A percentile compares a stretch with the other conserved stretches of the same genome.
These are phyloP conservation scores for Sanderia malayensis DNA, from an alignment of 30 jellyfish, hydroid and myxozoan species.

Conservation along the genomic window DNA sequence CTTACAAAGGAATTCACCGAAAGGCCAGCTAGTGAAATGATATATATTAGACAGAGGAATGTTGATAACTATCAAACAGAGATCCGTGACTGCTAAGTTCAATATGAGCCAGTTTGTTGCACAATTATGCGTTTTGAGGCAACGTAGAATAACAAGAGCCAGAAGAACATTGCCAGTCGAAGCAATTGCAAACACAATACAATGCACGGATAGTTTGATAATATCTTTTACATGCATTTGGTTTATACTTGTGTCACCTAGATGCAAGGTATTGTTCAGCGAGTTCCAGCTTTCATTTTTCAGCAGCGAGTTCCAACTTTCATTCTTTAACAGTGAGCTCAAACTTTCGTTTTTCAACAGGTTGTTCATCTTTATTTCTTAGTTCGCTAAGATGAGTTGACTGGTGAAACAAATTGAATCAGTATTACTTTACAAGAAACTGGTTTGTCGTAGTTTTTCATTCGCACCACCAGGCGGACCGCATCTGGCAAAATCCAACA, in stretches of 20 bases:
- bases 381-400: too few relatives aligned
- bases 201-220: slow-evolving; percentile 44
- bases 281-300: too few relatives aligned
- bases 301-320: too few relatives aligned
- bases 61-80: slow-evolving; percentile 50
- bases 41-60: slow-evolving; percentile 58
- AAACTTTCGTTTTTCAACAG: too few relatives aligned
- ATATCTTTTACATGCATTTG: background rate
- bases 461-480: too few relatives aligned
- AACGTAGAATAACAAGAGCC: slow-evolving; percentile 20
- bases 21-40: slow-evolving; percentile 74
- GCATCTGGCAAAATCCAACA: too few relatives aligned
- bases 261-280: too few relatives aligned
- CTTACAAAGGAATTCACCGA: slow-evolving; percentile 63
- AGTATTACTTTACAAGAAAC: too few relatives aligned
- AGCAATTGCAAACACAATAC: slow-evolving; percentile 55
- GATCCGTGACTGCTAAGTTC: slow-evolving; percentile 61
- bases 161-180: slow-evolving; percentile 59
- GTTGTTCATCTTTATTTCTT: too few relatives aligned
- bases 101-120: slow-evolving; percentile 73
- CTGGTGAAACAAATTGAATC: too few relatives aligned
- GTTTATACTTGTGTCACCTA: background rate
- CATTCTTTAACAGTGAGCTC: too few relatives aligned
- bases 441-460: too few relatives aligned
- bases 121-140: slow-evolving; percentile 31